phyloP scores from a whole-genome alignment of 64 coral and sea anemone species.

The Dendronephthya gigantea region DNA sequence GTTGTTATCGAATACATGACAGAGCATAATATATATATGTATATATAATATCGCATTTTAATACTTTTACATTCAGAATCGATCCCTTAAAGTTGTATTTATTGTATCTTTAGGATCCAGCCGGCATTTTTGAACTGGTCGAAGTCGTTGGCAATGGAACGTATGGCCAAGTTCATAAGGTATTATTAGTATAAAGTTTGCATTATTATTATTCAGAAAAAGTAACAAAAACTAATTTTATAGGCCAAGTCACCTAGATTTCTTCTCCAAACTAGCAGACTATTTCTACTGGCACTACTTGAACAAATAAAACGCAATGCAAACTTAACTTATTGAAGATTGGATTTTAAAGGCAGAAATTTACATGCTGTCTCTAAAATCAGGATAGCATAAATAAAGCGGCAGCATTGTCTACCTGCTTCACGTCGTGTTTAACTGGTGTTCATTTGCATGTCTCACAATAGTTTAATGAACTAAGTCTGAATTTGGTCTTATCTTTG shows the following conservation, averaged over 20 bases:
- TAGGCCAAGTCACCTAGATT: no score
- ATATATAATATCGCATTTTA: background rate
- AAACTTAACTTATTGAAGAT: no score
- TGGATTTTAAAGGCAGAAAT: background rate
- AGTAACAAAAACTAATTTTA: no score
- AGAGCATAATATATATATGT: background rate
- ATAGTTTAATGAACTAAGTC: background rate
- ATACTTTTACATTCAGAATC: background rate
- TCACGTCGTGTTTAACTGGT: background rate
- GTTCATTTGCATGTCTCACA: slow-evolving; percentile 6
- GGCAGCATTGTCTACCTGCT: background rate
- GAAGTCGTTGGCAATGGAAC: slow-evolving; percentile 99
- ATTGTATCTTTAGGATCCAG: slow-evolving; percentile 59
- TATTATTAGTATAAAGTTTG: slow-evolving; percentile 6
- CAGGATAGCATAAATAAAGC: background rate
- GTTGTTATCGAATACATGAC: background rate
- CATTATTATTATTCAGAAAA: background rate
- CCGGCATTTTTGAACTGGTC: slow-evolving; percentile 90
- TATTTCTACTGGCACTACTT: no score
- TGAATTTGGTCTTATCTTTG: background rate
- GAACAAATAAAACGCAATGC: no score
- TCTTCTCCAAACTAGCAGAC: no score
- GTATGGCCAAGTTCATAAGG: slow-evolving; percentile 97
- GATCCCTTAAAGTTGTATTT: background rate
- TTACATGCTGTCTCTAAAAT: no score